Evolutionary conservation across 2,888 invertebrate species (phyloP), one percentile per base, ranked within the genome.

Genomic region (Urechis unicinctus): DNA sequence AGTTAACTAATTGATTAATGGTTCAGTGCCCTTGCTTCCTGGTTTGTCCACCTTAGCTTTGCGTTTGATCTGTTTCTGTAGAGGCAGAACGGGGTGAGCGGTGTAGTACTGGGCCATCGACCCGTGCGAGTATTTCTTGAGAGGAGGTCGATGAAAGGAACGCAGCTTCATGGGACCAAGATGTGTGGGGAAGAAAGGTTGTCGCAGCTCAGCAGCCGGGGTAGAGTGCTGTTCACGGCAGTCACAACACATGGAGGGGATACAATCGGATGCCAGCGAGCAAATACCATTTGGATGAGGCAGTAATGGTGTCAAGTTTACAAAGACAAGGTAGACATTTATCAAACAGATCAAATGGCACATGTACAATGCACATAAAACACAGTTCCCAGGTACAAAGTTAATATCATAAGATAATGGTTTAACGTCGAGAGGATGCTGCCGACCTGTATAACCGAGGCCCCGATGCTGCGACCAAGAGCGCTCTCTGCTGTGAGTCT

Each of bases 221-320:
- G 94, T 97, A 41, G 97, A 96, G 80, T 98, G 98, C 76, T 98
- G 36, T n/a, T n/a, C n/a, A n/a, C n/a, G n/a, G n/a, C n/a, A n/a
- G n/a, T n/a, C n/a, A n/a, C n/a, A n/a, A n/a, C n/a, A n/a, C n/a
- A n/a, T n/a, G n/a, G n/a, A n/a, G n/a, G n/a, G n/a, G n/a, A n/a
- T n/a, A n/a, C n/a, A n/a, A n/a, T n/a, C n/a, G n/a, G n/a, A n/a
- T n/a, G n/a, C n/a, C n/a, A n/a, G n/a, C n/a, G n/a, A n/a, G n/a
- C n/a, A n/a, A n/a, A n/a, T n/a, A n/a, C n/a, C n/a, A n/a, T n/a
- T n/a, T n/a, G n/a, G n/a, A n/a, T n/a, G n/a, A n/a, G n/a, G n/a
- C n/a, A n/a, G n/a, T n/a, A n/a, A n/a, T n/a, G n/a, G n/a, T n/a
- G n/a, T n/a, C n/a, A n/a, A n/a, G n/a, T n/a, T n/a, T n/a, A n/a